Evolutionary conservation across 1,140 invertebrate genomes (phyloP).

Genomic region (Diuraphis noxia): DNA sequence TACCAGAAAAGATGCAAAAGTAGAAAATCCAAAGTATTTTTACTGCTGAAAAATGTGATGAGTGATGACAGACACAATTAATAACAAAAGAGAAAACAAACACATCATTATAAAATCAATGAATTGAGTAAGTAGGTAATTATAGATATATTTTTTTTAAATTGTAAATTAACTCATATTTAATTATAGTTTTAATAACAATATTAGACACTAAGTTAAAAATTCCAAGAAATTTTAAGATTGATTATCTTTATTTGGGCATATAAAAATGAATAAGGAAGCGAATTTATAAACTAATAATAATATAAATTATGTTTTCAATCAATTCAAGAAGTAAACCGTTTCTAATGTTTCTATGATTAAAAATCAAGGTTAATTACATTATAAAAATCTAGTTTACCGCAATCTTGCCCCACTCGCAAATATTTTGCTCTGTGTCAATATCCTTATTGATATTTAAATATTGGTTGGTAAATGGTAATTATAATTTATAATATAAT

Average conservation of each 20-base stretch:
- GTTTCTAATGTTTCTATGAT: no score
- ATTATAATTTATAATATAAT: not conserved
- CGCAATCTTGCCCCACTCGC: not conserved
- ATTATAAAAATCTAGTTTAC: not conserved
- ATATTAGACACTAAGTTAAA: no score
- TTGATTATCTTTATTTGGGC: not conserved
- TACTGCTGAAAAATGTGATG: no score
- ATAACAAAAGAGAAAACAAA: no score
- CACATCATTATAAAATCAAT: no score
- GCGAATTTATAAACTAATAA: not conserved
- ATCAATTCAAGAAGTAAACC: not conserved
- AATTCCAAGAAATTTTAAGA: not conserved
- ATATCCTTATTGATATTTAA: not conserved
- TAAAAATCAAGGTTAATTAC: no score
- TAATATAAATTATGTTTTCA: not conserved
- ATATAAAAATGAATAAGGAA: not conserved
- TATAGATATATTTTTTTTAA: no score
- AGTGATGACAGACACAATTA: no score
- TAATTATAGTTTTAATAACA: not conserved
- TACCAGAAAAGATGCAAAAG: no score
- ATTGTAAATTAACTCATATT: no score
- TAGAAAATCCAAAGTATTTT: no score
- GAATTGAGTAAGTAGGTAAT: no score
- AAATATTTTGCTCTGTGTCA: not conserved
- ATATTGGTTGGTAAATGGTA: not conserved